These are phyloP conservation scores for Peromyscus maniculatus DNA, from an alignment of 2,113 vertebrate genomes.

Conservation along the genomic window DNA sequence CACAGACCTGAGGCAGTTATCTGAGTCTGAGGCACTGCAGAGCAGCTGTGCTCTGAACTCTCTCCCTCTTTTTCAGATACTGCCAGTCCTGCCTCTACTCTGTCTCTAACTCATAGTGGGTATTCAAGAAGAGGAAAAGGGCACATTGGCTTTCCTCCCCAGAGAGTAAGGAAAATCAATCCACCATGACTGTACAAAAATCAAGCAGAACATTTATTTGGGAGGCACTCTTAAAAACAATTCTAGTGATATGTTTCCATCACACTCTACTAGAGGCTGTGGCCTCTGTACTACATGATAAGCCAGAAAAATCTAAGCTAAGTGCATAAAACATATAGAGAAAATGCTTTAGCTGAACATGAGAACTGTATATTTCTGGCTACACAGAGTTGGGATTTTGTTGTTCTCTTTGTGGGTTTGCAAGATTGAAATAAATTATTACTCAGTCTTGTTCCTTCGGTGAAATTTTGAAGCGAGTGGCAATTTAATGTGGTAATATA, in stretches of 20 bases:
- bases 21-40: too few species aligned
- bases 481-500: slow-evolving; percentile 31
- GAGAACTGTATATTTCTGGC: neutral
- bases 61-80: neutral
- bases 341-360: neutral
- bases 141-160: neutral
- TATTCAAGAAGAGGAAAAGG: neutral
- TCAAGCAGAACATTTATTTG: neutral
- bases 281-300: neutral
- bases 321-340: neutral
- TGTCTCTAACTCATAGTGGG: neutral
- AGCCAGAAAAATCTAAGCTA: neutral
- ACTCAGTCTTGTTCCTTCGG: slow-evolving; percentile 16
- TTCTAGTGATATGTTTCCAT: neutral
- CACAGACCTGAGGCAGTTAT: neutral
- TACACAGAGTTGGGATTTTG: neutral
- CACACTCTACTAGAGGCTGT: neutral
- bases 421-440: neutral
- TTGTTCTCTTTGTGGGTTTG: neutral
- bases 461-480: neutral
- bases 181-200: neutral
- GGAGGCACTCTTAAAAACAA: neutral
- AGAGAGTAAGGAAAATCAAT: neutral
- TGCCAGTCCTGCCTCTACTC: accelerated
- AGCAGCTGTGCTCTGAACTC: neutral